A percentile compares a stretch with the other conserved stretches of the same genome.
Conservation (phyloP, 1,140 invertebrate genomes). For the Trypoxylus dichotomus region DNA sequence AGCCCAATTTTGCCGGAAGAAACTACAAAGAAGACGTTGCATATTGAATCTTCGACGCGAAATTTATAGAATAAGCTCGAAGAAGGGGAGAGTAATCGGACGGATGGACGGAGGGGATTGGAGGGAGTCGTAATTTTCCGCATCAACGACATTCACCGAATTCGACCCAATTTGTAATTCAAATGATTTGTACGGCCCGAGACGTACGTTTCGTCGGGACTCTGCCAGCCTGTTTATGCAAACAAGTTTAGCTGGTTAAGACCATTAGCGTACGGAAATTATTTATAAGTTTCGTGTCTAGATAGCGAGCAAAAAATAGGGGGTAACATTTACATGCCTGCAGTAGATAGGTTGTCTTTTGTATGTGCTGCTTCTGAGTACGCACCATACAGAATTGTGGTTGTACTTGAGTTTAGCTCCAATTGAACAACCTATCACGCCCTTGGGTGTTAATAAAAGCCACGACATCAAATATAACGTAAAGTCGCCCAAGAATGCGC, state of each 20-base stretch:
- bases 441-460: too few species aligned
- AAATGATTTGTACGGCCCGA: not conserved
- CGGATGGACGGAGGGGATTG: not conserved
- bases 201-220: not conserved
- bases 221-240: constrained; percentile 1
- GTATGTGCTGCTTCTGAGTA: not conserved
- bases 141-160: constrained; percentile 1
- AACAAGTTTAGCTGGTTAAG: constrained; percentile 17
- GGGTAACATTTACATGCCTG: not conserved
- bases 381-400: too few species aligned
- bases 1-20: not conserved
- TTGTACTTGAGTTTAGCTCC: too few species aligned
- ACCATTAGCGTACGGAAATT: constrained; percentile 19
- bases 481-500: too few species aligned
- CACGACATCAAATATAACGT: too few species aligned
- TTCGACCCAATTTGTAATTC: constrained; percentile 19
- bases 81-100: not conserved
- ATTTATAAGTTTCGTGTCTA: constrained; percentile 1
- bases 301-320: not conserved
- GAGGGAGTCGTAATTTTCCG: not conserved
- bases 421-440: too few species aligned
- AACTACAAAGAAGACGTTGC: not conserved
- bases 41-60: not conserved
- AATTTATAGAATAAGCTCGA: constrained; percentile 17
- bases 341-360: not conserved